Percentiles rank a stretch among this genome's conserved stretches.
Evolutionary conservation across 1,140 invertebrate species (phyloP).

Genomic region (Lasioglossum baleicum): DNA sequence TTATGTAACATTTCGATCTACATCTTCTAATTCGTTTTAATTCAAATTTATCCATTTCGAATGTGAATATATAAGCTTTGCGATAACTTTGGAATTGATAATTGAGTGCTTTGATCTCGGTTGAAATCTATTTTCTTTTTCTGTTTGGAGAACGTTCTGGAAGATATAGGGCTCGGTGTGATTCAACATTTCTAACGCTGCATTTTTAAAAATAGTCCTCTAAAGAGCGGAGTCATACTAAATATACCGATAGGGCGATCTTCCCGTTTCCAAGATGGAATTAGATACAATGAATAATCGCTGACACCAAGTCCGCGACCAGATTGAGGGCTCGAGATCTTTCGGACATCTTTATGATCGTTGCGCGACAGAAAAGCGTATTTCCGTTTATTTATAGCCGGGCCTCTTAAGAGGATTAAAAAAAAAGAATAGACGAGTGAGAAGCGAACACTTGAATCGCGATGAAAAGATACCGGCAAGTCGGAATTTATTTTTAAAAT

Average conservation of each 20-base stretch:
- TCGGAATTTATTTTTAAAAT: conserved; percentile 12
- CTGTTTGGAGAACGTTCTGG: not conserved
- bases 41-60: too few species aligned
- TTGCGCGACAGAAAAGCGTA: not conserved
- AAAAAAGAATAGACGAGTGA: not conserved
- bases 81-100: too few species aligned
- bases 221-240: conserved; percentile 26
- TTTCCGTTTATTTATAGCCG: conserved; percentile 6
- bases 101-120: too few species aligned
- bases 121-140: not conserved
- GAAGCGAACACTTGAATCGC: not conserved
- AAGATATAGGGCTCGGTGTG: not conserved
- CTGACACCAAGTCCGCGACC: conserved; percentile 11
- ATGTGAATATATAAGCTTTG: too few species aligned
- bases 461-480: not conserved
- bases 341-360: not conserved
- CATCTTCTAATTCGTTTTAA: too few species aligned
- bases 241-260: conserved; percentile 27
- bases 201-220: not conserved
- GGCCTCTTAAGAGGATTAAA: not conserved
- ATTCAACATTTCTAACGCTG: not conserved
- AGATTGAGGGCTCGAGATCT: conserved; percentile 1
- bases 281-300: conserved; percentile 42
- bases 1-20: too few species aligned
- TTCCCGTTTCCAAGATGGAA: conserved; percentile 29